Percentiles rank a stretch among this genome's conserved stretches.
These are phyloP conservation scores for Caenorhabditis angaria DNA, from an alignment of 2,888 invertebrate species.

Conservation along the genomic window DNA sequence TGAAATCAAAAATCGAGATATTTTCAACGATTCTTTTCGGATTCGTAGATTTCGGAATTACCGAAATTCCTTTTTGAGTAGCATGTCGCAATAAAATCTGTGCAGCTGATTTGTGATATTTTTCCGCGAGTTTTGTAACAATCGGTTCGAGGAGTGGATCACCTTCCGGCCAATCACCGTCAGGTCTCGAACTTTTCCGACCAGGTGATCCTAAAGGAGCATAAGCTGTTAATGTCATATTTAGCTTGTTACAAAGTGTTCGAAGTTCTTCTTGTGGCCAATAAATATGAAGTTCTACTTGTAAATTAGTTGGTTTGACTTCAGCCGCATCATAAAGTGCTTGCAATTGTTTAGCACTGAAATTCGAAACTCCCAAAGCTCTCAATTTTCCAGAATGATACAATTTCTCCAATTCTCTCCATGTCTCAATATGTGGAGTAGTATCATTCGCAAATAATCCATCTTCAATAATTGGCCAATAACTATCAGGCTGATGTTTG, in stretches of 20 bases:
- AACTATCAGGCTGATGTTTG: background rate
- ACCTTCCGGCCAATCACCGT: slow-evolving; percentile 13
- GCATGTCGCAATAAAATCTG: slow-evolving; percentile 42
- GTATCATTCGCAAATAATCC: background rate
- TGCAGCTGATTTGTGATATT: slow-evolving; percentile 56
- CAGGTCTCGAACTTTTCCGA: slow-evolving; percentile 10
- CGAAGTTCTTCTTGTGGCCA: slow-evolving; percentile 80
- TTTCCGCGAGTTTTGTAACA: slow-evolving; percentile 44
- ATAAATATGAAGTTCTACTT: slow-evolving; percentile 81
- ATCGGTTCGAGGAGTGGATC: slow-evolving; percentile 44
- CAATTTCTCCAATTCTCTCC: slow-evolving; percentile 46
- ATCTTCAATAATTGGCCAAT: background rate
- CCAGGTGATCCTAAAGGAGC: slow-evolving; percentile 58
- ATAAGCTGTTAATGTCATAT: slow-evolving; percentile 75
- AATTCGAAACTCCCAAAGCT: slow-evolving; percentile 41
- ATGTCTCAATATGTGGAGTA: slow-evolving; percentile 3
- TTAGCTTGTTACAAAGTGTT: slow-evolving; percentile 78
- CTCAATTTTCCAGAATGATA: slow-evolving; percentile 28
- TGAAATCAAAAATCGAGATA: slow-evolving; percentile 8
- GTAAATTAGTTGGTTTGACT: slow-evolving; percentile 58
- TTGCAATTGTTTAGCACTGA: slow-evolving; percentile 51
- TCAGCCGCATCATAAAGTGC: slow-evolving; percentile 49
- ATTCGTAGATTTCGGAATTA: slow-evolving; percentile 43
- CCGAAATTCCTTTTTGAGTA: slow-evolving; percentile 38
- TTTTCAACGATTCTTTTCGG: slow-evolving; percentile 30